A percentile compares a stretch with the other conserved stretches of the same genome.
Conservation (phyloP, 2,888 invertebrate species). For the Heliconius aoede region DNA sequence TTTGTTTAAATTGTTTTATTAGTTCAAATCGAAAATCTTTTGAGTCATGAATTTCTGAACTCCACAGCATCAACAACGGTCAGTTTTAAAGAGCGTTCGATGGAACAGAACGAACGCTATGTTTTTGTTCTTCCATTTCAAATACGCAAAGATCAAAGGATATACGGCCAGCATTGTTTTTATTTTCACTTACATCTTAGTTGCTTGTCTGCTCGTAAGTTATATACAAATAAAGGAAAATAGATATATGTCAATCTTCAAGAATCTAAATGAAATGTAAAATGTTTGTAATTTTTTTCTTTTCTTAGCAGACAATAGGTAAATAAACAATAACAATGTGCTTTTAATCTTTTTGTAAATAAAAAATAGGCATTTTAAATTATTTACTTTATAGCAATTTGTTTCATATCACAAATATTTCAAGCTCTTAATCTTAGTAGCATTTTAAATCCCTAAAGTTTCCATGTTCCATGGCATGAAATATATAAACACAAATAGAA, state of each 20-base stretch:
- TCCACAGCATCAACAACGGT: slow-evolving; percentile 25
- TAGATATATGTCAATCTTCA: not conserved
- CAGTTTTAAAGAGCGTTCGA: slow-evolving; percentile 32
- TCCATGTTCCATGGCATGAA: too few species aligned
- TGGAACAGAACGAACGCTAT: slow-evolving; percentile 22
- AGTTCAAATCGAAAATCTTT: not conserved
- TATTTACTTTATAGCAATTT: not conserved
- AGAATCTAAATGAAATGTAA: not conserved
- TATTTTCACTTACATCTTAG: slow-evolving; percentile 18
- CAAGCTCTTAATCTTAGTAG: too few species aligned
- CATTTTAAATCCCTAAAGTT: too few species aligned
- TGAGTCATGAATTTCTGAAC: too few species aligned
- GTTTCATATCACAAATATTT: too few species aligned
- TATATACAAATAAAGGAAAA: slow-evolving; percentile 7
- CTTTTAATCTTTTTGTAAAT: not conserved
- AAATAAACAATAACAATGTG: not conserved
- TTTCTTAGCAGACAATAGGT: not conserved
- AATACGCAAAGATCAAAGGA: slow-evolving; percentile 33
- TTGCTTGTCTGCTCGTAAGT: not conserved
- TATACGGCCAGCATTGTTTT: slow-evolving; percentile 24
- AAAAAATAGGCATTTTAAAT: not conserved
- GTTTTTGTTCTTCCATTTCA: slow-evolving; percentile 25
- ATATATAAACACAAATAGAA: not conserved
- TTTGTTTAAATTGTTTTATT: too few species aligned
- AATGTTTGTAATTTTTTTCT: not conserved